Percentiles rank a stretch among this genome's conserved stretches.
phyloP scores from a whole-genome alignment of 1,140 invertebrate genomes.

The Penaeus indicus region DNA sequence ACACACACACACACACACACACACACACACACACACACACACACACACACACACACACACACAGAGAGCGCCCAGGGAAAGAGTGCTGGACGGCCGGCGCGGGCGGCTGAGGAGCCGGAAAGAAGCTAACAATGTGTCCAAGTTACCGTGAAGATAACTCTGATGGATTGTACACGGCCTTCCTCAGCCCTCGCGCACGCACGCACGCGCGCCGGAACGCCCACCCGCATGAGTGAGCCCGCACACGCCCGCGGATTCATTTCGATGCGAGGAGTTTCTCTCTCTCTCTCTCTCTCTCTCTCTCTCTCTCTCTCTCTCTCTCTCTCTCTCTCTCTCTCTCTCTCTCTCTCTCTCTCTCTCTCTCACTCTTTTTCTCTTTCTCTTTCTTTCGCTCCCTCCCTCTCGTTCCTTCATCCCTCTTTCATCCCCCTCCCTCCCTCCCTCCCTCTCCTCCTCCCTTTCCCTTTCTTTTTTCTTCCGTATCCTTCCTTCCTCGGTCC shows the following conservation, averaged over 20 bases:
- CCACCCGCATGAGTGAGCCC: neutral
- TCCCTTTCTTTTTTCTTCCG: too few relatives aligned
- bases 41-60: neutral
- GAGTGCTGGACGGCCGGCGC: neutral
- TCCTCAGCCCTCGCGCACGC: neutral
- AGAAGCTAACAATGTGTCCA: conserved; percentile 2
- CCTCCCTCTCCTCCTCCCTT: too few relatives aligned
- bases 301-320: conserved; percentile 29
- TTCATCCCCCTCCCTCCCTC: neutral
- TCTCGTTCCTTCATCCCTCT: neutral
- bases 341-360: conserved; percentile 5
- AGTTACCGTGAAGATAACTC: conserved; percentile 30
- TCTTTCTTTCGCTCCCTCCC: neutral
- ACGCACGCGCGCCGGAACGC: neutral
- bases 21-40: neutral
- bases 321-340: conserved; percentile 19
- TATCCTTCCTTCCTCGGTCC: too few relatives aligned
- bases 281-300: conserved; percentile 26
- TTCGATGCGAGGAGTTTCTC: neutral
- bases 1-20: neutral
- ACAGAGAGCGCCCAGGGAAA: neutral
- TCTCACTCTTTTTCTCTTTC: conserved; percentile 19
- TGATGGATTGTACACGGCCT: neutral
- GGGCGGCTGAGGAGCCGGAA: conserved; percentile 1
- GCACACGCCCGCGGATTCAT: neutral